Base-by-base conservation (phyloP, 2,797 vertebrate species). In the Semotilus atromaculatus region DNA sequence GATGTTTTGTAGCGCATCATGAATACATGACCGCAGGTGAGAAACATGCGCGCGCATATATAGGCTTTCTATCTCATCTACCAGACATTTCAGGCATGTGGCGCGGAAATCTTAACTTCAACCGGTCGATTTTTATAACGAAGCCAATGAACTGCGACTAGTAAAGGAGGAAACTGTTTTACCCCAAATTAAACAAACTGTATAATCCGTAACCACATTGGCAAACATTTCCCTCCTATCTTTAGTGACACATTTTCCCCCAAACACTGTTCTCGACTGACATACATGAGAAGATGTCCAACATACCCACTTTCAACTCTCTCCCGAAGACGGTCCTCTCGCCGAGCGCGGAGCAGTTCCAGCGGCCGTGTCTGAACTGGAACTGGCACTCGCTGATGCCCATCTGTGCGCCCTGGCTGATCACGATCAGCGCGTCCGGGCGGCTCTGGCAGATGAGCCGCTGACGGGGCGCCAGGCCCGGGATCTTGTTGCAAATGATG, bases 261-360 rank as follows among this genome's bases (percentile, higher is more conserved):
- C 19, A n/a, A 6, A 53, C 10, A 31, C 60, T 26, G 36, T 36
- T 72, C 13, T 38, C 18, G 18, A 71, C 45, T 48, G 70, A 45
- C 21, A 64, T 19, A 31, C 87, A 77, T 83, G 21, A 81, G 23
- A 83, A 81, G 29, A 34, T 48, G 81, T 88, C 93, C 92, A 94
- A 99, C 98, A 87, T 99, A 99, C 98, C 98, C 96, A 99, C 98
- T 99, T 98, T 98, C 94, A 99, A 96, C 96, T 99, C 98, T 96
- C 99, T 99, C 90, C 98, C 98, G 93, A 99, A 99, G 95, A 98
- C 97, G 0, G 98, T 99, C 91, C 97, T 97, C 92, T 99, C 97
- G 68, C 98, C 98, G 84, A 99, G 94, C 6, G 98, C 98, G 0
- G 98, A 99, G 95, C 98, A 99, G 94, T 99, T 99, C 98, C 98